Percentiles rank a stretch among this genome's conserved stretches.
phyloP scores from a whole-genome alignment of 2,113 vertebrate species.

The Cyanoderma ruficeps region DNA sequence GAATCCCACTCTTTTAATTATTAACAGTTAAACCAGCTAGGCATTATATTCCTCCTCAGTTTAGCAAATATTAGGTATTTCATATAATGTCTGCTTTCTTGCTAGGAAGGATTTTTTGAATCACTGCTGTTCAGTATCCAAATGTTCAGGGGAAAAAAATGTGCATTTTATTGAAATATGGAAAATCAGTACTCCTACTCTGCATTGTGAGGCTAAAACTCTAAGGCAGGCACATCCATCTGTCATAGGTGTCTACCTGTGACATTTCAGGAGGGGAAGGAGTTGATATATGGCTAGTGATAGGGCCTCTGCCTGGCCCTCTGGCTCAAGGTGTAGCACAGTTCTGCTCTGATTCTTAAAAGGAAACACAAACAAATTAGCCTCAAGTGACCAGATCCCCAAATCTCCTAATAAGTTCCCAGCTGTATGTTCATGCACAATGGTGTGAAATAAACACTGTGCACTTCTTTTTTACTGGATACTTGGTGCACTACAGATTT shows the following conservation, averaged over 20 bases:
- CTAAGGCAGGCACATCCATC: not conserved
- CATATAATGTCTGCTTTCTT: not conserved
- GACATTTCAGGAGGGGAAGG: not conserved
- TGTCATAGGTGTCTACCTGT: not conserved
- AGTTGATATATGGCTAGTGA: not conserved
- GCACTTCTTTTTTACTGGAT: not conserved
- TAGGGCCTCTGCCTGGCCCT: not conserved
- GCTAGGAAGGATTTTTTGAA: not conserved
- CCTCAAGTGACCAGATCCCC: not conserved
- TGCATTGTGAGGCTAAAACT: not conserved
- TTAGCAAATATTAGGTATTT: not conserved
- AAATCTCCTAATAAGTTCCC: not conserved
- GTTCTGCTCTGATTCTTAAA: not conserved
- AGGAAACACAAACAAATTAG: not conserved
- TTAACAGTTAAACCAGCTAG: not conserved
- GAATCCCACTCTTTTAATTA: not conserved
- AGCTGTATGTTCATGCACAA: not conserved
- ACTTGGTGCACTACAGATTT: not conserved
- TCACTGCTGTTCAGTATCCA: not conserved
- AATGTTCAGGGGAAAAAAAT: not conserved
- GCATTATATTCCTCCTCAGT: not conserved
- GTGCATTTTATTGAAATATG: not conserved
- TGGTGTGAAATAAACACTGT: accelerated
- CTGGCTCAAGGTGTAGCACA: not conserved
- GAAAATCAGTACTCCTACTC: not conserved